Percentiles rank a stretch among this genome's conserved stretches.
Conservation (phyloP, 2,113 vertebrate species). For the Thalassarche chlororhynchos region DNA sequence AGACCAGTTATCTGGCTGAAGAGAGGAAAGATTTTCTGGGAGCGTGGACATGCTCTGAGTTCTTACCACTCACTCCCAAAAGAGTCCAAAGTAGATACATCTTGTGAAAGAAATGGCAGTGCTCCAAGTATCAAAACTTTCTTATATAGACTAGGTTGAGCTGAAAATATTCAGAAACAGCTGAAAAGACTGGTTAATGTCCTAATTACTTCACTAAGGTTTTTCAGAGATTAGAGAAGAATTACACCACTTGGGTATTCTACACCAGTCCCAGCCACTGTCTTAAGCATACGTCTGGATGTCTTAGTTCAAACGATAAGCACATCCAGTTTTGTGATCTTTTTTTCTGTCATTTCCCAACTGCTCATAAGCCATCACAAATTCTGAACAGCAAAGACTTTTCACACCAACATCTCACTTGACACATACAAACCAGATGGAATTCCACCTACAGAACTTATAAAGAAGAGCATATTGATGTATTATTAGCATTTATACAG, state of each 20-base stretch:
- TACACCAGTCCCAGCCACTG: neutral
- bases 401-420: neutral
- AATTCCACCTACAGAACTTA: conserved; percentile 35
- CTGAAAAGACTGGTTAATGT: neutral
- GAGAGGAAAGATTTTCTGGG: neutral
- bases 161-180: neutral
- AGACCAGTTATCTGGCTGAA: neutral
- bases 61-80: neutral
- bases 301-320: neutral
- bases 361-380: neutral
- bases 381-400: conserved; percentile 21
- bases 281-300: neutral
- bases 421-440: conserved; percentile 48
- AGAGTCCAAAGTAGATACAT: neutral
- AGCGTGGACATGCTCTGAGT: neutral
- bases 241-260: neutral
- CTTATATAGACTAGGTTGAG: neutral
- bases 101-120: neutral
- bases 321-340: neutral
- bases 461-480: conserved; percentile 24
- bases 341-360: neutral
- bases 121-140: neutral
- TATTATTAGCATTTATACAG: conserved; percentile 51
- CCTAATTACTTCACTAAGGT: neutral
- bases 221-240: neutral